Percentiles rank a stretch among this genome's conserved stretches.
phyloP scores from a whole-genome alignment of 2,797 vertebrate genomes.

The Cichlasoma orientale region DNA sequence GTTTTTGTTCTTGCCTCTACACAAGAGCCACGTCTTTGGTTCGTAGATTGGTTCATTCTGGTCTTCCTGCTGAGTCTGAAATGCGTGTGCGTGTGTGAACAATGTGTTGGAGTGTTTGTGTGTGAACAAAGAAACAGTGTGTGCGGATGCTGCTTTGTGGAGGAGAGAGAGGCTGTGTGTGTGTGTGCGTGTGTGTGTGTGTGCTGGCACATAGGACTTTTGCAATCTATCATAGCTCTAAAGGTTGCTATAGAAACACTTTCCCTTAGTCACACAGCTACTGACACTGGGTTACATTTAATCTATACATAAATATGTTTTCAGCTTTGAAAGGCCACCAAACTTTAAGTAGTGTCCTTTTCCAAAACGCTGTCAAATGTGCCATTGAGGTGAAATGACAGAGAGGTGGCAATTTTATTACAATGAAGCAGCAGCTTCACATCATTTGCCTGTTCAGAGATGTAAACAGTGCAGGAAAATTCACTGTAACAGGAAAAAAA shows the following conservation, averaged over 20 bases:
- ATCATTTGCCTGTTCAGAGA: not conserved
- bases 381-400: not conserved
- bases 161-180: not conserved
- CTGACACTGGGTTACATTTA: constrained; percentile 37
- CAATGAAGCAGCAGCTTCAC: not conserved
- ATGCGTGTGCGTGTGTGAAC: not conserved
- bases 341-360: not conserved
- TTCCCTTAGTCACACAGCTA: constrained; percentile 20
- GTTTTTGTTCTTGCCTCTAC: constrained; percentile 19
- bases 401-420: not conserved
- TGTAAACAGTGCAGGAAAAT: not conserved
- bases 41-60: constrained; percentile 12
- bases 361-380: not conserved
- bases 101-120: not conserved
- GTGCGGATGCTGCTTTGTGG: not conserved
- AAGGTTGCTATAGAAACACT: constrained; percentile 66
- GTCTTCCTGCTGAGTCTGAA: constrained; percentile 39
- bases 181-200: not conserved
- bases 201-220: constrained; percentile 22
- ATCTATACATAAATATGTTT: constrained; percentile 39
- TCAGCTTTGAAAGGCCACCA: constrained; percentile 24
- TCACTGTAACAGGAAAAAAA: not conserved
- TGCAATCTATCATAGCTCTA: constrained; percentile 33
- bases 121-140: not conserved
- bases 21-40: constrained; percentile 32